Evolutionary conservation across 1,140 invertebrate species (phyloP).

Genomic region (Drosophila auraria): DNA sequence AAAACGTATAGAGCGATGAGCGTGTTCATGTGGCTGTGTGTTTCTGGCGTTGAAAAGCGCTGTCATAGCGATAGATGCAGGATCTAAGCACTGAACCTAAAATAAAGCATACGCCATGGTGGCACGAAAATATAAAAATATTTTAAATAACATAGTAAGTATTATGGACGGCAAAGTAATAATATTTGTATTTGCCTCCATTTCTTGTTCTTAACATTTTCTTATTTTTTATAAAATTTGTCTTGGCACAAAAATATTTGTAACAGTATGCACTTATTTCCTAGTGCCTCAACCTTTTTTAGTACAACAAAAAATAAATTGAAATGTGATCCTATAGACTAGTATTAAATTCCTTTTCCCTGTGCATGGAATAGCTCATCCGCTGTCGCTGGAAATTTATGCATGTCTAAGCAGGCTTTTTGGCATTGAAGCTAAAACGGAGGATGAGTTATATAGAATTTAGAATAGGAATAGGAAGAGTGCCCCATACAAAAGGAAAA

Average conservation of each 20-base stretch:
- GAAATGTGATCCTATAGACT: too few relatives aligned
- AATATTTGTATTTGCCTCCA: background rate
- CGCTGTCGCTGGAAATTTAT: constrained; percentile 58
- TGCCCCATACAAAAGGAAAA: constrained; percentile 5
- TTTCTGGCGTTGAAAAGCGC: constrained; percentile 37
- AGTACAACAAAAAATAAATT: too few relatives aligned
- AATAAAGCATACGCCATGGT: constrained; percentile 33
- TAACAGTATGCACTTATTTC: too few relatives aligned
- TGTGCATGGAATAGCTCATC: constrained; percentile 11
- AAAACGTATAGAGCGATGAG: constrained; percentile 27
- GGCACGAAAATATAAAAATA: background rate
- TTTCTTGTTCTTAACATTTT: background rate
- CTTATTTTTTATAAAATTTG: too few relatives aligned
- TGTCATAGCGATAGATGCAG: constrained; percentile 17
- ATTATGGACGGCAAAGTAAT: background rate
- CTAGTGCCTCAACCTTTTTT: too few relatives aligned
- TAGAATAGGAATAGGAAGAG: constrained; percentile 11
- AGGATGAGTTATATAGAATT: background rate
- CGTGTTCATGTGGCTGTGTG: constrained; percentile 23
- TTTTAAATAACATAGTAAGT: background rate
- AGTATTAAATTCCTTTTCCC: background rate
- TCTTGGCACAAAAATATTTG: too few relatives aligned
- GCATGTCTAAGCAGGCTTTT: constrained; percentile 63
- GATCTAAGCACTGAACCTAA: constrained; percentile 9
- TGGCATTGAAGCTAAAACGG: constrained; percentile 13